These are phyloP conservation scores for Drosophila ogumai DNA, from an alignment of 1,140 invertebrate genomes.

Conservation along the genomic window DNA sequence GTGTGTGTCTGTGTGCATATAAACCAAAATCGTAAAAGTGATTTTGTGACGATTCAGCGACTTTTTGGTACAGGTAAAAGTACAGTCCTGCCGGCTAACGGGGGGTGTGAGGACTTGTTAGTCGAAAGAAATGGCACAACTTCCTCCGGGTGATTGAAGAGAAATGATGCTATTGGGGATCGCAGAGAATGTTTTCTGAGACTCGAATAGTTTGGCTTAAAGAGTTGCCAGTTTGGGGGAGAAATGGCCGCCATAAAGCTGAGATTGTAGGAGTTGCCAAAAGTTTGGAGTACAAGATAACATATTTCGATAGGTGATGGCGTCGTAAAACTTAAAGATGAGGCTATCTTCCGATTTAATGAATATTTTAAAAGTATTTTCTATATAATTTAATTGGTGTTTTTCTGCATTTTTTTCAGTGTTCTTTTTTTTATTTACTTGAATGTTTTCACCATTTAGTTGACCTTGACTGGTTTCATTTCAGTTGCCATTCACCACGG, in stretches of 20 bases:
- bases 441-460: neutral
- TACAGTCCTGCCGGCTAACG: slow-evolving; percentile 23
- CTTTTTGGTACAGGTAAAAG: slow-evolving; percentile 38
- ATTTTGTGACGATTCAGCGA: slow-evolving; percentile 82
- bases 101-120: slow-evolving; percentile 13
- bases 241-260: slow-evolving; percentile 34
- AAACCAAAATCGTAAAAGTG: slow-evolving; percentile 82
- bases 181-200: slow-evolving; percentile 20
- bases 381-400: no score
- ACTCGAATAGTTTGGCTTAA: slow-evolving; percentile 39
- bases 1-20: slow-evolving; percentile 42
- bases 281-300: neutral
- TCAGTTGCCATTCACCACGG: slow-evolving; percentile 46
- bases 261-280: neutral
- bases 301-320: neutral
- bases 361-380: no score
- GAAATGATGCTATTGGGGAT: slow-evolving; percentile 27
- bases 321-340: neutral
- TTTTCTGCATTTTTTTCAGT: neutral
- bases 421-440: neutral
- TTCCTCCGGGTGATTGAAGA: slow-evolving; percentile 33
- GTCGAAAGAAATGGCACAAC: slow-evolving; percentile 27
- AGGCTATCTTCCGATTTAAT: no score
- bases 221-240: slow-evolving; percentile 26
- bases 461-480: slow-evolving; percentile 47